Evolutionary conservation across 2,888 invertebrate species (phyloP).

Genomic region (Dyspetes luteomarginatus): DNA sequence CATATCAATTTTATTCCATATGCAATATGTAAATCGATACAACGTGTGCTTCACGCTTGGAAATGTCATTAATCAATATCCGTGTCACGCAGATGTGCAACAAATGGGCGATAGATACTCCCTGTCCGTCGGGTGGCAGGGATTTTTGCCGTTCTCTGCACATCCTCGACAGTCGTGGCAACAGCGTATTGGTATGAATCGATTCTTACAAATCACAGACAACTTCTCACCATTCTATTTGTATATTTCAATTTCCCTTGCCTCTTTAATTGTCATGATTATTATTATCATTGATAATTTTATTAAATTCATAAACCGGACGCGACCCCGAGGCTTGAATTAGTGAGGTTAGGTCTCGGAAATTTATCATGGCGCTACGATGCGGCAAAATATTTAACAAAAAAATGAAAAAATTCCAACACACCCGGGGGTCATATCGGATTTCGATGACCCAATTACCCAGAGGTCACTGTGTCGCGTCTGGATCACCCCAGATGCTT

Average conservation of each 20-base stretch:
- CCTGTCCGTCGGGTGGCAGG: slow-evolving; percentile 86
- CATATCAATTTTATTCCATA: too few species aligned
- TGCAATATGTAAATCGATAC: neutral
- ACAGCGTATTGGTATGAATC: slow-evolving; percentile 84
- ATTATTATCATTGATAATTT: too few species aligned
- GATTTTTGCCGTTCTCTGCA: slow-evolving; percentile 87
- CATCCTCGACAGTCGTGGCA: slow-evolving; percentile 87
- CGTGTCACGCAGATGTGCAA: slow-evolving; percentile 84
- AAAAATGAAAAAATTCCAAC: slow-evolving; percentile 37
- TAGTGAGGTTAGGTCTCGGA: too few species aligned
- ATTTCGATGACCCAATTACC: slow-evolving; percentile 65
- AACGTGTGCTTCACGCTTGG: neutral
- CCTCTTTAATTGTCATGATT: too few species aligned
- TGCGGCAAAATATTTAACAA: slow-evolving; percentile 26
- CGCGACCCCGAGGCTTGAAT: too few species aligned
- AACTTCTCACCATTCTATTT: too few species aligned
- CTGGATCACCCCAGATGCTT: slow-evolving; percentile 58
- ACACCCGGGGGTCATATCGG: slow-evolving; percentile 60
- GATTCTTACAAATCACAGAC: neutral
- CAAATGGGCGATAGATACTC: slow-evolving; percentile 87
- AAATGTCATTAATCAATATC: slow-evolving; percentile 56
- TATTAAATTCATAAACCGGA: too few species aligned
- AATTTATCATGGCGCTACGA: too few species aligned
- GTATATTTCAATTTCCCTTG: too few species aligned
- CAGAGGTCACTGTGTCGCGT: slow-evolving; percentile 64